Base-by-base conservation (phyloP, 1,140 invertebrate genomes). In the Eupristina koningsbergeri region DNA sequence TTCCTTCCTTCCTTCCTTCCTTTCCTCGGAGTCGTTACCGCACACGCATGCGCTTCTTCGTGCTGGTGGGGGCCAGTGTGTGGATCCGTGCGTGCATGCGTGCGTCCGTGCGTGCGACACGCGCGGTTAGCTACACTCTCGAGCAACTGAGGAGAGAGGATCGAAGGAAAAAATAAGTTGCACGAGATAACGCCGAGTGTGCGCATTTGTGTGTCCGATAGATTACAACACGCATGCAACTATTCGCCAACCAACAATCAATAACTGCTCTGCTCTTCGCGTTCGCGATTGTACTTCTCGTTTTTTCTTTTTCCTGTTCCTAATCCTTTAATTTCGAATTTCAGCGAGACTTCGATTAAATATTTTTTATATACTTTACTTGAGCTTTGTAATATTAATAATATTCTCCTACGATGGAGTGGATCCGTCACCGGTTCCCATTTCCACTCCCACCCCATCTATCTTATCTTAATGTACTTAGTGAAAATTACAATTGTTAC, bases 101-200 rank as follows among this genome's bases (percentile, higher is more conserved):
- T 34, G 34, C 73, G 29, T 22, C n/a, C 26, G 26, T 74, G 31
- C n/a, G 69, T 64, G 71, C 29, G 69, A 79, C 73, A 61, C 34
- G 31, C 50, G 41, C 50, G 67, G 41, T 50, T 67, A 31, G 67
- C n/a, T 0, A 36, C 17, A 15, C 45, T 64, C 64, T 63, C 64
- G 17, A 73, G 67, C 67, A 39, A 8, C 53, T 3, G 71, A n/a
- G 39, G 19, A 45, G 31, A 0, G 83, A 73, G 19, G 39, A n/a
- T 58, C n/a, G 19, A 29, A 36, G 26, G 47, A 80, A 73, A 80
- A 75, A 63, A 64, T n/a, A 58, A 75, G 63, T 50, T 17, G 67
- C 58, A 50, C 76, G 45, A 84, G 83, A 84, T 84, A 84, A 84
- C 69, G 61, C 19, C 53, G 78, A 80, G n/a, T n/a, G n/a, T n/a